Evolutionary conservation across 2,888 invertebrate species (phyloP).

Genomic region (Notocelia uddmanniana): DNA sequence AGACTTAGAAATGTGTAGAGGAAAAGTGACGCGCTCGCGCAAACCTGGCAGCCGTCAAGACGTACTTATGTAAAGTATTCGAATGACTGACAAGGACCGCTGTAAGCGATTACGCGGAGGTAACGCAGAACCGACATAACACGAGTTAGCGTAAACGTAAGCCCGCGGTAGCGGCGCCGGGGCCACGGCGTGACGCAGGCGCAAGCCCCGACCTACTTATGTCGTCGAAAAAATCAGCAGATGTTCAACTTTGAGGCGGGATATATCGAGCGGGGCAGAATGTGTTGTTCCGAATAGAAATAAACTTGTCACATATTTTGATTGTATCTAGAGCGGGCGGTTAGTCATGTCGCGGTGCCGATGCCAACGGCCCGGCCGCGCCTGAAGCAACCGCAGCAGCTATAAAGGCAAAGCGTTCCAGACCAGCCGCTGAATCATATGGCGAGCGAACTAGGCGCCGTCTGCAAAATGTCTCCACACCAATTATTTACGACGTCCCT

Average conservation of each 20-base stretch:
- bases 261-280: constrained; percentile 81
- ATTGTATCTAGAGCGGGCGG: constrained; percentile 85
- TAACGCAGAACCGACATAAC: constrained; percentile 66
- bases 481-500: constrained; percentile 69
- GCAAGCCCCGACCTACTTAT: constrained; percentile 84
- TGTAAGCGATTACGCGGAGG: constrained; percentile 54
- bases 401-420: constrained; percentile 83
- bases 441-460: constrained; percentile 70
- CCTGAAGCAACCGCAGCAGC: constrained; percentile 66
- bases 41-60: constrained; percentile 28
- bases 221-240: constrained; percentile 84
- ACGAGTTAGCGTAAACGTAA: constrained; percentile 79
- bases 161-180: constrained; percentile 62
- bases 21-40: constrained; percentile 4
- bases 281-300: constrained; percentile 85
- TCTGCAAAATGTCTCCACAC: constrained; percentile 84
- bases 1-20: constrained; percentile 10
- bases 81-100: constrained; percentile 43
- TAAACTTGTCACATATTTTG: constrained; percentile 86
- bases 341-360: constrained; percentile 82
- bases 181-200: constrained; percentile 78
- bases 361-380: constrained; percentile 82
- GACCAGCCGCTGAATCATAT: constrained; percentile 72
- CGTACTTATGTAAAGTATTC: constrained; percentile 35
- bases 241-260: constrained; percentile 80